Evolutionary conservation across 2,888 invertebrate genomes (phyloP), one percentile per base, ranked within the genome.

Genomic region (Sisyra terminalis): DNA sequence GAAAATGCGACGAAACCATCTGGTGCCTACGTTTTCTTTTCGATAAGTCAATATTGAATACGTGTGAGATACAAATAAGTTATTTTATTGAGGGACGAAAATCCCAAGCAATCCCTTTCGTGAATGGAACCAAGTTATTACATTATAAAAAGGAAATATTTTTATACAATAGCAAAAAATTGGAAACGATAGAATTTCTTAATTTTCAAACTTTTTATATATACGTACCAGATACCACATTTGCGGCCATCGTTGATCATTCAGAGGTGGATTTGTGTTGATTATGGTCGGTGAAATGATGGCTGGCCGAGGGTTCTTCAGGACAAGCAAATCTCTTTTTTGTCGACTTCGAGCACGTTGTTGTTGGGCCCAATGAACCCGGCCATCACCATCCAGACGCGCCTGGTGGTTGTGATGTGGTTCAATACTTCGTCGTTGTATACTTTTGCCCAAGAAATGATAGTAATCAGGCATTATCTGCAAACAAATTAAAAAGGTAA

Each of bases 171-270:
- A 7, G 24, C 24, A 24, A n/a, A n/a, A n/a, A n/a, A n/a, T 24
- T 24, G 24, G 24, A 7, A 7, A 24, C 24, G 7, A 24, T 24
- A 5, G 24, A 5, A 24, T 24, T 24, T 24, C 24, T 24, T 24
- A 24, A 24, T 24, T 24, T 24, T 24, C n/a, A 8, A 29, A 29
- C 9, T 14, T 29, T 31, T 34, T 14, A 16, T 44, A 42, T 50
- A 14, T 38, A 78, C 88, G 78, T 69, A 93, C 93, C 76, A 96
- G 68, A 67, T 94, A 94, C 94, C 94, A 96, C 92, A 92, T 93
- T 52, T 80, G 78, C 29, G 82, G 75, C 94, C 94, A 96, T 64
- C 85, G 81, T 29, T 86, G 87, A 66, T 94, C 94, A 57, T 83
- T 83, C 49, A 87, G 69, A 48, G 53, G 46, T 44, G 56, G 53